These are phyloP conservation scores for Raphicerus campestris DNA, from an alignment of 2,113 vertebrate species.

Conservation along the genomic window DNA sequence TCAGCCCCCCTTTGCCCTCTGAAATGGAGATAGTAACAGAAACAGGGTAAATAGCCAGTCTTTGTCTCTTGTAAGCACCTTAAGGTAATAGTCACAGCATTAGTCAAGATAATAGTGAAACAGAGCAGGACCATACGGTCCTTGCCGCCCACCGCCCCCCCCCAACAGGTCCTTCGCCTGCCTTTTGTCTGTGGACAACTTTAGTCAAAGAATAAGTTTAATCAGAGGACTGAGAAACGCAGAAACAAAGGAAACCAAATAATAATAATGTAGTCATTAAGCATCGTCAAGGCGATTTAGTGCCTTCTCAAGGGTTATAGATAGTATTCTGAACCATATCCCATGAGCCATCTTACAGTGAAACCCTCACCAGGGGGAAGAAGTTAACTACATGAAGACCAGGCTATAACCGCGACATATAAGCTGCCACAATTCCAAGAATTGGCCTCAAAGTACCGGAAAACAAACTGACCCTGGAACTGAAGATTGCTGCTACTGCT, in stretches of 20 bases:
- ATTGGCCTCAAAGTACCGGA: neutral
- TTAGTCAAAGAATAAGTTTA: neutral
- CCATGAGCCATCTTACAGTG: neutral
- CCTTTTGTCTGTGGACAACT: neutral
- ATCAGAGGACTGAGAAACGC: neutral
- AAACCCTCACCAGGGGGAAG: neutral
- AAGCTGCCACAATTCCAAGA: neutral
- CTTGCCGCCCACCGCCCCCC: neutral
- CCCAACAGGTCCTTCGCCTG: neutral
- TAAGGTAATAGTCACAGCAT: neutral
- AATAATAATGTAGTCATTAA: neutral
- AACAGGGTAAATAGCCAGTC: neutral
- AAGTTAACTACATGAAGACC: neutral
- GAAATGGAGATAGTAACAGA: neutral
- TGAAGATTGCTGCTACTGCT: neutral
- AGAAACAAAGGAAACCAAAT: neutral
- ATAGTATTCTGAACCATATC: neutral
- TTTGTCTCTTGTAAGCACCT: neutral
- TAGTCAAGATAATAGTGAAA: neutral
- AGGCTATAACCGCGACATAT: neutral
- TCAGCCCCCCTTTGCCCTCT: neutral
- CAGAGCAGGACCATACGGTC: neutral
- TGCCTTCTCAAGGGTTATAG: neutral
- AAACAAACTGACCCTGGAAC: neutral
- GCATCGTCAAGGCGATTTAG: fast-evolving